phyloP scores from a whole-genome alignment of 2,797 vertebrate species.

The Anolis apletophallus region DNA sequence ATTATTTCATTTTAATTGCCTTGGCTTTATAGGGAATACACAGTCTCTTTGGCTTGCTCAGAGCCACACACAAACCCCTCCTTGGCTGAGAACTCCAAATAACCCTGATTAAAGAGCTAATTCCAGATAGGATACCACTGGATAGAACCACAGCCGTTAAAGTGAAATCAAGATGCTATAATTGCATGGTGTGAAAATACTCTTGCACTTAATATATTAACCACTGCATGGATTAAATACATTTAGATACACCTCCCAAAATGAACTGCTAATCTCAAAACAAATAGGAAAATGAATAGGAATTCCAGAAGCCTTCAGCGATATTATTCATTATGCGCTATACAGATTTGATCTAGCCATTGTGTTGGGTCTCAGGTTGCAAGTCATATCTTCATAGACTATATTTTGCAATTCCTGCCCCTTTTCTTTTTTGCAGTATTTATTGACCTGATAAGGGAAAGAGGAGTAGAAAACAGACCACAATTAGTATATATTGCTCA shows the following conservation, averaged over 20 bases:
- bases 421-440: constrained; percentile 23
- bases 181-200: too few relatives aligned
- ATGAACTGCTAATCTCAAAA: neutral
- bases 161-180: too few relatives aligned
- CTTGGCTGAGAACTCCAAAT: too few relatives aligned
- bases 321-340: neutral
- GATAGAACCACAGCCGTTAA: too few relatives aligned
- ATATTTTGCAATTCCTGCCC: neutral
- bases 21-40: too few relatives aligned
- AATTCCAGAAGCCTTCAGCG: neutral
- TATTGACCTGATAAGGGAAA: constrained; percentile 56
- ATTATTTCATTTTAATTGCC: too few relatives aligned
- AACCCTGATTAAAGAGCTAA: too few relatives aligned
- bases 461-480: neutral
- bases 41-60: too few relatives aligned
- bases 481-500: neutral
- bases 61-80: too few relatives aligned
- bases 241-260: neutral
- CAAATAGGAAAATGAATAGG: neutral
- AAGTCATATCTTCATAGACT: constrained; percentile 71
- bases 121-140: too few relatives aligned
- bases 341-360: too few relatives aligned
- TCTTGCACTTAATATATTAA: neutral
- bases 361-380: constrained; percentile 12
- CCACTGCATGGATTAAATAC: too few relatives aligned